Base-by-base conservation (phyloP, 2,888 invertebrate species). In the Drosophila bunnanda region DNA sequence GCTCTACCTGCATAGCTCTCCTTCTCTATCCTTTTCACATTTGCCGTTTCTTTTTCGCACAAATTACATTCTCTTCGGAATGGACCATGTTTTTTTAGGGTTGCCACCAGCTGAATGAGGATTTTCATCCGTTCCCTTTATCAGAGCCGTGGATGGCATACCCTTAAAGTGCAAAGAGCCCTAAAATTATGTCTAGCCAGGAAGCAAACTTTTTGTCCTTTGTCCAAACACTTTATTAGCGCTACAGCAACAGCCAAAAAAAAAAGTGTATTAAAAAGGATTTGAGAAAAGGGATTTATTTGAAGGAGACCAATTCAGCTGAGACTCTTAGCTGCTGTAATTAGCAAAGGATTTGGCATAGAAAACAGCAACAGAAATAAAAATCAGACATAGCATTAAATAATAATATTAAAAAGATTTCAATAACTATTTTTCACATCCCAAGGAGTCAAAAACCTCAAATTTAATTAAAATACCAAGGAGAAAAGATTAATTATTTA, bases 151-250 rank as follows among this genome's bases (percentile, higher is more conserved):
- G 55, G 46, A 54, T 53, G 65, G 46, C 17, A 48, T 71, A 71
- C 64, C 72, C 41, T 52, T 71, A 66, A 78, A 78, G 79, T 81
- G 73, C 69, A 75, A 67, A 77, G 72, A 61, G 66, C 69, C 80
- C 73, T 75, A 87, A 70, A 87, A 84, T 84, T 84, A 87, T 87
- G 84, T 84, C 85, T 84, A 87, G 85, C 82, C 84, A 84, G 88
- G 84, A 84, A 84, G 77, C 72, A 84, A 87, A 87, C 61, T 87
- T 87, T 80, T 80, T 87, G 80, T 84, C 77, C 82, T 77, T 81
- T 87, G 80, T 79, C 77, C 78, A 70, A 69, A 72, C 50, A 70
- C 55, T 62, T 71, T 62, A 70, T 66, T 66, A 66, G 53, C 38
- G 54, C 38, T 46, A 54, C 38, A 65, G 54, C 22, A 17, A 38